Conservation (phyloP, 2,113 vertebrate species). For the Morone saxatilis region DNA sequence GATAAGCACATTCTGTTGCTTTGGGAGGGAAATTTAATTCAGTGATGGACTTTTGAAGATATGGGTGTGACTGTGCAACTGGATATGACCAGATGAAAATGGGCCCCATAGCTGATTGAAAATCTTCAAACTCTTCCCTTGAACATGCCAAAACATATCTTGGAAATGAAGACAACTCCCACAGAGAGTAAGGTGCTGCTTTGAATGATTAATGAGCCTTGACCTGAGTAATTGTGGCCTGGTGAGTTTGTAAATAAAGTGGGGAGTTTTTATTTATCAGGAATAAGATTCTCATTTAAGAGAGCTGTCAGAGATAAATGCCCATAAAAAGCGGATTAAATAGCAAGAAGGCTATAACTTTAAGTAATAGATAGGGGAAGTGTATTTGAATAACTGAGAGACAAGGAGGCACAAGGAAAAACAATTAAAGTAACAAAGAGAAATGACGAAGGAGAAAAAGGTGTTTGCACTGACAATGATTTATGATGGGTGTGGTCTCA, state of each 20-base stretch:
- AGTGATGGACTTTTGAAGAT: conserved; percentile 33
- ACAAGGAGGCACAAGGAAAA: conserved; percentile 1
- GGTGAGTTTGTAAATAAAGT: neutral
- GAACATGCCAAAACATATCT: conserved; percentile 3
- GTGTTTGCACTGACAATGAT: neutral
- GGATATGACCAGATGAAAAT: conserved; percentile 20
- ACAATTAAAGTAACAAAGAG: neutral
- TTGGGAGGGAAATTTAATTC: conserved; percentile 36
- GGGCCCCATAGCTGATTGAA: conserved; percentile 4
- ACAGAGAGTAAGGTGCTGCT: neutral
- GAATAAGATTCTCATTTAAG: neutral
- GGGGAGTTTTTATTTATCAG: conserved; percentile 5
- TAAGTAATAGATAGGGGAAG: neutral
- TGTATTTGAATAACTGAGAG: neutral
- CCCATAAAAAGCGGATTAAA: neutral
- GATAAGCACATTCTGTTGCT: conserved; percentile 35
- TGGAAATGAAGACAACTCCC: conserved; percentile 20
- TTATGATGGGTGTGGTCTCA: neutral
- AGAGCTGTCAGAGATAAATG: neutral
- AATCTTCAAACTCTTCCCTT: conserved; percentile 1
- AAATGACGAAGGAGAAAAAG: neutral
- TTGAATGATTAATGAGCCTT: conserved; percentile 21
- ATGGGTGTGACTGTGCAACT: conserved; percentile 20
- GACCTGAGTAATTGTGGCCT: neutral
- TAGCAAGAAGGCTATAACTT: neutral